phyloP scores from a whole-genome alignment of 2,797 vertebrate genomes.

The Labroides dimidiatus region DNA sequence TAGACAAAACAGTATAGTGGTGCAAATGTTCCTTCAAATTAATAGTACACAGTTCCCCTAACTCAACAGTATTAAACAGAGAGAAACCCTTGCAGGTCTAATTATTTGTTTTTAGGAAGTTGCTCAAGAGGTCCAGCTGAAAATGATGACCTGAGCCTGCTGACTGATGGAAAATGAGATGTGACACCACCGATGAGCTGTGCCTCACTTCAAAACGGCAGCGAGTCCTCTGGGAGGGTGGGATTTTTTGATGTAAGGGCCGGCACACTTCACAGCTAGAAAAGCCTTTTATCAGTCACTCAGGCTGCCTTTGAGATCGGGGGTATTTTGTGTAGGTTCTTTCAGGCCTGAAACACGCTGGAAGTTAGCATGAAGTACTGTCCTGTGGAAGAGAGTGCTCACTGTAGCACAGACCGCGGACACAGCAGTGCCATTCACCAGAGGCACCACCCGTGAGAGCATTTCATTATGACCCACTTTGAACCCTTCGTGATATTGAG shows the following conservation, averaged over 20 bases:
- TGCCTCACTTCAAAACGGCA: conserved; percentile 71
- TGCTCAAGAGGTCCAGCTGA: conserved; percentile 29
- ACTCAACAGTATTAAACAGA: not conserved
- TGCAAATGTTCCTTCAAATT: not conserved
- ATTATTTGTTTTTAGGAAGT: conserved; percentile 31
- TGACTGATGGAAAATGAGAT: conserved; percentile 64
- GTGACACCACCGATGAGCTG: conserved; percentile 67
- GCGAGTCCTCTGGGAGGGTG: conserved; percentile 63
- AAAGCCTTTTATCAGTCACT: conserved; percentile 83
- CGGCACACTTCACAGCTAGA: conserved; percentile 76
- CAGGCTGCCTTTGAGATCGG: conserved; percentile 69
- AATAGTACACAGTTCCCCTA: not conserved
- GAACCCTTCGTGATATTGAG: not conserved
- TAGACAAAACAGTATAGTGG: too few species aligned
- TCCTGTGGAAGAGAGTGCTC: conserved; percentile 11
- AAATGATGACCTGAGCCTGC: conserved; percentile 54
- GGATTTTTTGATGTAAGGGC: conserved; percentile 65
- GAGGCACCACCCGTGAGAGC: conserved; percentile 16
- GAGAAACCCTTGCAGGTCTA: not conserved
- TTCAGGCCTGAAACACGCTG: conserved; percentile 51
- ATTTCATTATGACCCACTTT: conserved; percentile 28
- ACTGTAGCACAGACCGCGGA: conserved; percentile 10
- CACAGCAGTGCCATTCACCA: conserved; percentile 13
- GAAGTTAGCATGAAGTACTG: conserved; percentile 44
- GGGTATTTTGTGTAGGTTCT: conserved; percentile 57